Percentiles rank a stretch among this genome's conserved stretches.
These are phyloP conservation scores for Diachasmimorpha longicaudata DNA, from an alignment of 1,140 invertebrate genomes.

Conservation along the genomic window DNA sequence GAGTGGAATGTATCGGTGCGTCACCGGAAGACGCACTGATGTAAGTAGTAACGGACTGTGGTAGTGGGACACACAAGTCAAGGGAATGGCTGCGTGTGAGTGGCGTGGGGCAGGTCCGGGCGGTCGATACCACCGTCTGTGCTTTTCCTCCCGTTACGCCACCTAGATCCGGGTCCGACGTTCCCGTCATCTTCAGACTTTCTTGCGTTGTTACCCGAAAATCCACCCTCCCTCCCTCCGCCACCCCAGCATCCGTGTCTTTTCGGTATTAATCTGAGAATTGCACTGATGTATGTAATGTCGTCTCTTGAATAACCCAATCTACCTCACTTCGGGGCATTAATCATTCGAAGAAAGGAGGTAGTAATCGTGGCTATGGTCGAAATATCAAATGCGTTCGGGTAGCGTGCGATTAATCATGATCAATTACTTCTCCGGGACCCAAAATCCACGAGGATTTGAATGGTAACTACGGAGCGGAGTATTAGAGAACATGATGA, in stretches of 20 bases:
- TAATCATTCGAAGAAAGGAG: background rate
- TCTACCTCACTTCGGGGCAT: background rate
- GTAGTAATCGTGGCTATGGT: background rate
- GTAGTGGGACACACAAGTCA: conserved; percentile 6
- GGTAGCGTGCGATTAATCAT: conserved; percentile 11
- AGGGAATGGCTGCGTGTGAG: conserved; percentile 30
- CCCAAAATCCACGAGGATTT: background rate
- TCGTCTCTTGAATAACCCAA: background rate
- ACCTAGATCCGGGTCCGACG: conserved; percentile 52
- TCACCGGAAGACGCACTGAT: background rate
- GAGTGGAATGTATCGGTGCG: background rate
- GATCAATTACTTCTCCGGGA: background rate
- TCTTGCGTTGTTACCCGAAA: background rate
- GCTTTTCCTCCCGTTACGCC: conserved; percentile 35
- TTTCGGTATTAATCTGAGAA: background rate
- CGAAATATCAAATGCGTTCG: conserved; percentile 19
- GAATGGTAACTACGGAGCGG: background rate
- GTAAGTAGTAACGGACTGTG: conserved; percentile 3
- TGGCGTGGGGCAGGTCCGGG: conserved; percentile 57
- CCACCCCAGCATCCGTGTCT: background rate
- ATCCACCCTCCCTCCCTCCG: background rate
- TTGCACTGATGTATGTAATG: background rate
- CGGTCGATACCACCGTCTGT: conserved; percentile 60
- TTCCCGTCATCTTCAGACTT: conserved; percentile 39
- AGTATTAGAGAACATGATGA: background rate